Evolutionary conservation across 2,888 invertebrate genomes (phyloP).

Genomic region (Eutolmus rufibarbis): DNA sequence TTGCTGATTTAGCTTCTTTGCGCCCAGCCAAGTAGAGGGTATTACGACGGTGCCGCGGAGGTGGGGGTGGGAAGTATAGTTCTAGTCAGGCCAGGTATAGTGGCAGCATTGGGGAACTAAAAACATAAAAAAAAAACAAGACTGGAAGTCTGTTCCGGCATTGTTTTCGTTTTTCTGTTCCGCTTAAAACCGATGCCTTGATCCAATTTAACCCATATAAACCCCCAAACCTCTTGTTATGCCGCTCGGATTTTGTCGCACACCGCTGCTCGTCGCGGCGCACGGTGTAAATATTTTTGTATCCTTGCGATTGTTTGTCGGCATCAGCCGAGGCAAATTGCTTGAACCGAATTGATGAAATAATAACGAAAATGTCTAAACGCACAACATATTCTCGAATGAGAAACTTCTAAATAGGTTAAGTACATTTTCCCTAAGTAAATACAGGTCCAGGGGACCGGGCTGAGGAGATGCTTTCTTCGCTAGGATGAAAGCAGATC

Average conservation of each 20-base stretch:
- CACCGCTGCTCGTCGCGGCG: neutral
- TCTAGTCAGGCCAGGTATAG: conserved; percentile 8
- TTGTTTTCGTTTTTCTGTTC: conserved; percentile 5
- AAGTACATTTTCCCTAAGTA: conserved; percentile 25
- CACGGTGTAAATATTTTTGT: conserved; percentile 28
- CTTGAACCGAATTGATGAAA: conserved; percentile 33
- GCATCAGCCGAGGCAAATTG: conserved; percentile 21
- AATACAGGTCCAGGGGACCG: neutral
- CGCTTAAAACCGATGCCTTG: neutral
- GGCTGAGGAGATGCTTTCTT: neutral
- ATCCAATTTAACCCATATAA: neutral
- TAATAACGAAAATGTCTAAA: conserved; percentile 32
- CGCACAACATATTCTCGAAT: conserved; percentile 3
- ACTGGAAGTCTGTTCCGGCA: neutral
- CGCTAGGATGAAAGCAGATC: neutral
- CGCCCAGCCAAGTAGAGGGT: neutral
- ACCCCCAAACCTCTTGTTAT: neutral
- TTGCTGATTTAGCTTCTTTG: conserved; percentile 31
- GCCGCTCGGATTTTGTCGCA: neutral
- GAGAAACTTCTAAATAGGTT: conserved; percentile 28
- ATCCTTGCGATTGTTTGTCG: conserved; percentile 28
- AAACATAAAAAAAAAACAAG: neutral
- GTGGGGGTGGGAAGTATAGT: neutral
- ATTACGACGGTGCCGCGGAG: neutral
- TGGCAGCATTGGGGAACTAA: neutral